These are phyloP conservation scores for Anagyrus pseudococci DNA, from an alignment of 2,888 invertebrate genomes.

Conservation along the genomic window DNA sequence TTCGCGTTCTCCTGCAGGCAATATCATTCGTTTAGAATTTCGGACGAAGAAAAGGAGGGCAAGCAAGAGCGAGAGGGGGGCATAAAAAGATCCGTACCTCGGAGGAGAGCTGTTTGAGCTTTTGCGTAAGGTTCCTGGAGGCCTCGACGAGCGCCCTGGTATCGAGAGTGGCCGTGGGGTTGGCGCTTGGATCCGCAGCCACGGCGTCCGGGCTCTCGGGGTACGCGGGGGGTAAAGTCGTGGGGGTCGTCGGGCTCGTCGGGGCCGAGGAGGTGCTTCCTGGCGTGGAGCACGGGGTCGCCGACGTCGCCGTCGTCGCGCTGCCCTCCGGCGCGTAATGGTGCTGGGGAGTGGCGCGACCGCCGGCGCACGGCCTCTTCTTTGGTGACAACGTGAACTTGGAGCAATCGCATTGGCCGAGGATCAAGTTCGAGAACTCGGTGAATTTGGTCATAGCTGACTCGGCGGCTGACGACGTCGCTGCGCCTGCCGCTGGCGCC, in stretches of 20 bases:
- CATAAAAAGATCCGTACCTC: conserved; percentile 67
- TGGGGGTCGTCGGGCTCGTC: conserved; percentile 50
- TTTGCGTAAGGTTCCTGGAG: conserved; percentile 89
- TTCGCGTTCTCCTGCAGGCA: conserved; percentile 56
- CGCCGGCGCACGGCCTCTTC: conserved; percentile 19
- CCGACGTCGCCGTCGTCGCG: conserved; percentile 53
- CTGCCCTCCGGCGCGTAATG: conserved; percentile 44
- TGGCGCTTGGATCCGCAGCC: conserved; percentile 45
- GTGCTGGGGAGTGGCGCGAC: background rate
- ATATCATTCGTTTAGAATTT: background rate
- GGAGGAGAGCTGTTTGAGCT: conserved; percentile 86
- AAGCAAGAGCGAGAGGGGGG: background rate
- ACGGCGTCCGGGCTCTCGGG: conserved; percentile 46
- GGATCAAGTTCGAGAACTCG: conserved; percentile 17
- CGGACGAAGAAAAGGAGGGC: background rate
- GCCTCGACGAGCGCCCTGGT: conserved; percentile 86
- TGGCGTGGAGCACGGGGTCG: background rate
- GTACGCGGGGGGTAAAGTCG: conserved; percentile 48
- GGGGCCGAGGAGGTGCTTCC: conserved; percentile 24
- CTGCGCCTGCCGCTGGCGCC: background rate
- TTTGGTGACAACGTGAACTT: conserved; percentile 41
- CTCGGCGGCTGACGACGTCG: background rate
- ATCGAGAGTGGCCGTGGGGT: conserved; percentile 65
- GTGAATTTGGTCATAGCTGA: background rate
- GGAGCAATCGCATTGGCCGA: conserved; percentile 39